A percentile compares a stretch with the other conserved stretches of the same genome.
These are phyloP conservation scores for Megalonaias nervosa DNA, from an alignment of 1,140 invertebrate genomes.

Conservation along the genomic window DNA sequence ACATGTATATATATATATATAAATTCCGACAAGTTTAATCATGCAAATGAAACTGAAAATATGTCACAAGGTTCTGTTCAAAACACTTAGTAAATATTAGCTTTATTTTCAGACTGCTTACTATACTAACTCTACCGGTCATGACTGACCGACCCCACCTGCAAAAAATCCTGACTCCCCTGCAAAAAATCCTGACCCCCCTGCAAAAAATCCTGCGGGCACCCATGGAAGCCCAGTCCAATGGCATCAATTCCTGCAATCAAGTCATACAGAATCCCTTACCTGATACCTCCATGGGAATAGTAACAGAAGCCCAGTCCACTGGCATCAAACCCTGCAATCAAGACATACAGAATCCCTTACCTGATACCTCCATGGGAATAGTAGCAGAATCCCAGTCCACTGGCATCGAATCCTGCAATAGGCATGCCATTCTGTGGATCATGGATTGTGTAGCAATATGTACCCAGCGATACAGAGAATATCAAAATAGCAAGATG, in stretches of 20 bases:
- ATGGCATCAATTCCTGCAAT: conserved; percentile 66
- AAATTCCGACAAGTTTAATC: too few relatives aligned
- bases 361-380: conserved; percentile 62
- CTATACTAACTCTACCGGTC: too few relatives aligned
- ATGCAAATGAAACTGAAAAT: too few relatives aligned
- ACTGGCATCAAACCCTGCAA: conserved; percentile 66
- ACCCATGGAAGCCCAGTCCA: conserved; percentile 58
- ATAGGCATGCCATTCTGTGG: conserved; percentile 28
- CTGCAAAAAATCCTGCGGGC: too few relatives aligned
- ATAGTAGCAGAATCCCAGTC: conserved; percentile 62
- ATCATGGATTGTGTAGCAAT: conserved; percentile 64
- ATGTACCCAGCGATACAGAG: conserved; percentile 56
- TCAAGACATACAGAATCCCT: conserved; percentile 22
- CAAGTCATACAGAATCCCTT: conserved; percentile 19
- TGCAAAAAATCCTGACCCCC: too few relatives aligned
- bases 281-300: conserved; percentile 63
- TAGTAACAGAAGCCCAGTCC: conserved; percentile 64
- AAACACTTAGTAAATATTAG: too few relatives aligned
- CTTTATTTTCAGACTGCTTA: too few relatives aligned
- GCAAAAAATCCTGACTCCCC: too few relatives aligned
- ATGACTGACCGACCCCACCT: too few relatives aligned
- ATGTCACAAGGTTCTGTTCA: too few relatives aligned
- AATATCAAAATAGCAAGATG: conserved; percentile 62
- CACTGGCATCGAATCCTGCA: conserved; percentile 67
- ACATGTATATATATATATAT: too few relatives aligned